Evolutionary conservation across 1,140 invertebrate genomes (phyloP).

Genomic region (Agrypnia vestita): DNA sequence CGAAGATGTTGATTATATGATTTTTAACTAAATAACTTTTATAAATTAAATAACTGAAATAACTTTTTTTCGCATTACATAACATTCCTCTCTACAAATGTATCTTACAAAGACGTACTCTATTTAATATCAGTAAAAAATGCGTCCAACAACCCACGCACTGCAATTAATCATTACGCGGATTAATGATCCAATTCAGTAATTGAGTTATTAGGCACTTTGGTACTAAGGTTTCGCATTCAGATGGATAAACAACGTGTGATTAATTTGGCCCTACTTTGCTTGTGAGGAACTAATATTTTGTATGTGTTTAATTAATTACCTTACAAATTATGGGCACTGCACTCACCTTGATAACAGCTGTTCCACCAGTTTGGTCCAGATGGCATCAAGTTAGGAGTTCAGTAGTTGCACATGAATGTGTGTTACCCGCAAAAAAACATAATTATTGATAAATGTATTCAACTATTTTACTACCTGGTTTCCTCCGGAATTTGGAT

Average conservation of each 20-base stretch:
- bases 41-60: no score
- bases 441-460: no score
- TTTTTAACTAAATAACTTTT: no score
- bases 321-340: background rate
- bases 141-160: background rate
- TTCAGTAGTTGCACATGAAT: background rate
- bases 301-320: background rate
- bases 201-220: background rate
- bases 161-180: slow-evolving; percentile 5
- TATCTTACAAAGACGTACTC: no score
- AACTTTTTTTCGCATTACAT: no score
- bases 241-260: background rate
- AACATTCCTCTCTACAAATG: no score
- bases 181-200: background rate
- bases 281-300: background rate
- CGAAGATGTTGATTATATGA: no score
- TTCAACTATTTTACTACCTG: no score
- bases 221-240: background rate
- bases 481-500: no score
- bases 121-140: background rate
- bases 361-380: slow-evolving; percentile 24
- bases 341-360: slow-evolving; percentile 18
- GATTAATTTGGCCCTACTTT: background rate
- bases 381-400: slow-evolving; percentile 7
- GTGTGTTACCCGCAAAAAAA: no score